Conservation (phyloP, 2,888 invertebrate species). For the Unio pictorum region DNA sequence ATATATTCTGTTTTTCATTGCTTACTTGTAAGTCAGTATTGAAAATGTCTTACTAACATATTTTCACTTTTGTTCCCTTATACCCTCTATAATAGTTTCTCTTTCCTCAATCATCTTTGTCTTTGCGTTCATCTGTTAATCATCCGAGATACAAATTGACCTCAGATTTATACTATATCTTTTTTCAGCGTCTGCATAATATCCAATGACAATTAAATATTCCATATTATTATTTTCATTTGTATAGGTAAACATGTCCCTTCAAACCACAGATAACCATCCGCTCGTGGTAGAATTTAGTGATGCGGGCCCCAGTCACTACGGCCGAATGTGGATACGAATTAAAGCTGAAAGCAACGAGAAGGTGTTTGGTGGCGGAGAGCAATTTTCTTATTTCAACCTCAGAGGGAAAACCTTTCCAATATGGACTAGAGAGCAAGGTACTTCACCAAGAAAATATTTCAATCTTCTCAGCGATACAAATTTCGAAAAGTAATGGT, state of each 20-base stretch:
- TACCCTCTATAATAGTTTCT: no score
- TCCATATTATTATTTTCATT: conserved; percentile 1
- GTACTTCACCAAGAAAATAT: conserved; percentile 19
- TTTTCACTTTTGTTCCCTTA: no score
- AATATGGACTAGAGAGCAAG: conserved; percentile 66
- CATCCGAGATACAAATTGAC: no score
- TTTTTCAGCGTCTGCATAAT: no score
- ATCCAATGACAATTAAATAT: no score
- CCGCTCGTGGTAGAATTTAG: conserved; percentile 36
- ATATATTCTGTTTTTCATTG: no score
- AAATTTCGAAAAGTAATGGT: not conserved
- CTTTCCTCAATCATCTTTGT: no score
- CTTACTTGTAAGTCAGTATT: no score
- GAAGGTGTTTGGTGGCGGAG: conserved; percentile 62
- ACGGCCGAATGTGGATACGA: conserved; percentile 56
- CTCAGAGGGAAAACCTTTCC: conserved; percentile 57
- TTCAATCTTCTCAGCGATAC: no score
- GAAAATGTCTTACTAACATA: no score
- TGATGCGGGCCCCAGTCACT: conserved; percentile 14
- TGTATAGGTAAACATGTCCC: conserved; percentile 30
- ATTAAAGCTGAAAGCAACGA: conserved; percentile 47
- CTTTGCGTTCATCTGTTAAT: no score
- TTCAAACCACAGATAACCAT: conserved; percentile 27
- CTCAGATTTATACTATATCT: no score
- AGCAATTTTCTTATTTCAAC: conserved; percentile 62